Evolutionary conservation across 2,113 vertebrate genomes (phyloP).

Genomic region (Setophaga petechia): DNA sequence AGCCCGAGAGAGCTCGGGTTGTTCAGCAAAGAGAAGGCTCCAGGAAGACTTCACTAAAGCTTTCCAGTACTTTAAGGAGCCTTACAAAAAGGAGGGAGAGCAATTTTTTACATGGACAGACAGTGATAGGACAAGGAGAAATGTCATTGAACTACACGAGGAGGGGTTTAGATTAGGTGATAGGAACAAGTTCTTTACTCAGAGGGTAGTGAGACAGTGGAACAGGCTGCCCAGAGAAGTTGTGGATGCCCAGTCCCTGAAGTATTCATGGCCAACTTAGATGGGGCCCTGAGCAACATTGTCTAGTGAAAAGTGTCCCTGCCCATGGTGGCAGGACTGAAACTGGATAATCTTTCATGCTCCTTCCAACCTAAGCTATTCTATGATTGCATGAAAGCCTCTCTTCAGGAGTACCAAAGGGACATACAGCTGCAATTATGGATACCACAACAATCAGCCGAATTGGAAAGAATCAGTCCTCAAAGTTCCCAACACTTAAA

Average conservation of each 20-base stretch:
- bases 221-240: neutral
- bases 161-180: neutral
- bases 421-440: accelerated
- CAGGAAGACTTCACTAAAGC: neutral
- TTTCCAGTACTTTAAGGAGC: neutral
- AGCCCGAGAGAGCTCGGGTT: neutral
- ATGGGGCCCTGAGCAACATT: neutral
- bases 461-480: neutral
- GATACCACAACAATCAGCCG: neutral
- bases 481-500: neutral
- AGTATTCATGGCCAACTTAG: neutral
- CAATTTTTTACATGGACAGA: neutral
- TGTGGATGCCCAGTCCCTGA: neutral
- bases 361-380: neutral
- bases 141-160: neutral
- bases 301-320: neutral
- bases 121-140: neutral
- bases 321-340: neutral
- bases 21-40: neutral
- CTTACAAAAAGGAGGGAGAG: neutral
- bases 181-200: neutral
- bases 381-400: neutral
- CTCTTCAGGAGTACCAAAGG: neutral
- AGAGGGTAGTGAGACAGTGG: neutral
- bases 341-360: neutral